These are phyloP conservation scores for Rhopilema esculentum DNA, from an alignment of 30 jellyfish, hydroid and myxozoan species.

Conservation along the genomic window DNA sequence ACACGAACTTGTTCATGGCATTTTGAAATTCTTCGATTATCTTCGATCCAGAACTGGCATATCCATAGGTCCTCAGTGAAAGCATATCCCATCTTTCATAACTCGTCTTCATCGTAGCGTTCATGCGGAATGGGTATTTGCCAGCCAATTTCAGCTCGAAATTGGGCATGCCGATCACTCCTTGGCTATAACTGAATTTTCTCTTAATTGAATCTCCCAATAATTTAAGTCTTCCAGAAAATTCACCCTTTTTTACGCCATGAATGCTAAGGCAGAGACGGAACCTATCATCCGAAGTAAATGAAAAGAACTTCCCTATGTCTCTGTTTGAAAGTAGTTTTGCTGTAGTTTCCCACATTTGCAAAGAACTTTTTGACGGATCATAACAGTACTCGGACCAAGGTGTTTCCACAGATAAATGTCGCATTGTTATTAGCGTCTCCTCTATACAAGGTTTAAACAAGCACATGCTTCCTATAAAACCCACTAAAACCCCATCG, in stretches of 20 bases:
- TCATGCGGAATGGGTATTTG: slow-evolving; percentile 58
- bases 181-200: slow-evolving; percentile 9
- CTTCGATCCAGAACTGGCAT: slow-evolving; percentile 40
- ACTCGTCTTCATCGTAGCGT: slow-evolving; percentile 64
- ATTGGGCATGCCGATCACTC: slow-evolving; percentile 20
- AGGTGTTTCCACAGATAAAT: slow-evolving; percentile 62
- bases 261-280: slow-evolving; percentile 59
- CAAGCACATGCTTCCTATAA: slow-evolving; percentile 82
- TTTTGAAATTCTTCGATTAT: slow-evolving; percentile 65
- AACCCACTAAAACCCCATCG: slow-evolving; percentile 51
- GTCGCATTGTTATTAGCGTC: slow-evolving; percentile 48
- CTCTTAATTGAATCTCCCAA: slow-evolving; percentile 53
- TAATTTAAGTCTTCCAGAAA: slow-evolving; percentile 33
- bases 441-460: slow-evolving; percentile 77
- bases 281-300: slow-evolving; percentile 44
- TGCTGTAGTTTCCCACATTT: slow-evolving; percentile 90
- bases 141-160: slow-evolving; percentile 57
- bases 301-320: slow-evolving; percentile 71
- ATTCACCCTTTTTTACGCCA: slow-evolving; percentile 79
- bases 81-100: slow-evolving; percentile 78
- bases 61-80: slow-evolving; percentile 56
- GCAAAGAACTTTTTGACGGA: slow-evolving; percentile 77
- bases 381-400: slow-evolving; percentile 81
- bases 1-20: slow-evolving; percentile 37
- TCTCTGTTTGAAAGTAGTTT: slow-evolving; percentile 10